Evolutionary conservation across 1,140 invertebrate species (phyloP).

Genomic region (Bradysia coprophila): DNA sequence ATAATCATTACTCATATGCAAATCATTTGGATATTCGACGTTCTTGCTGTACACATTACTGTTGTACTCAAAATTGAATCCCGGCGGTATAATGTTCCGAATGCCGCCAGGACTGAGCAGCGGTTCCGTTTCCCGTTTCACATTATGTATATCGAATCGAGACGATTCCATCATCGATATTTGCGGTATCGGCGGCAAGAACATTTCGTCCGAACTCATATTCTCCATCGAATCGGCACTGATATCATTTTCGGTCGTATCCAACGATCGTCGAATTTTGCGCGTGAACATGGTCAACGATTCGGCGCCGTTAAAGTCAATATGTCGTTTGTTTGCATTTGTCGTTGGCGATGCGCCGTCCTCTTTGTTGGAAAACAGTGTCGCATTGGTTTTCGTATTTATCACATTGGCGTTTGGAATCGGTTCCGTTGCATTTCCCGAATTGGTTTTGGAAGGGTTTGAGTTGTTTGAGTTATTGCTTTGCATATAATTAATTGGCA

Average conservation of each 20-base stretch:
- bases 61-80: slow-evolving; percentile 18
- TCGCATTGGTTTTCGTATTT: not conserved
- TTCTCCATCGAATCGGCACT: slow-evolving; percentile 12
- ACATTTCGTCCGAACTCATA: slow-evolving; percentile 18
- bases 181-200: slow-evolving; percentile 20
- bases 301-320: slow-evolving; percentile 5
- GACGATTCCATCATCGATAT: slow-evolving; percentile 15
- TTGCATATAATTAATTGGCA: not conserved
- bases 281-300: slow-evolving; percentile 17
- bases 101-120: slow-evolving; percentile 5
- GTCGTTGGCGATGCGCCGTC: not conserved
- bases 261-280: slow-evolving; percentile 12
- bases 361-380: not conserved
- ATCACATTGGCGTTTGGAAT: not conserved
- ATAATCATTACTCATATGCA: slow-evolving; percentile 22
- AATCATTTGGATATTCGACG: slow-evolving; percentile 19
- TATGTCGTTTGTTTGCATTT: not conserved
- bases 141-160: slow-evolving; percentile 16
- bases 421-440: not conserved
- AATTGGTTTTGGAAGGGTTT: not conserved
- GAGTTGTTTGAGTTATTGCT: not conserved
- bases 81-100: slow-evolving; percentile 10
- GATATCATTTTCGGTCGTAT: slow-evolving; percentile 8
- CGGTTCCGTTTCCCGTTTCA: slow-evolving; percentile 14
- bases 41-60: slow-evolving; percentile 2